Base-by-base conservation (phyloP, 2,888 invertebrate species). In the Clepsis dumicolana region DNA sequence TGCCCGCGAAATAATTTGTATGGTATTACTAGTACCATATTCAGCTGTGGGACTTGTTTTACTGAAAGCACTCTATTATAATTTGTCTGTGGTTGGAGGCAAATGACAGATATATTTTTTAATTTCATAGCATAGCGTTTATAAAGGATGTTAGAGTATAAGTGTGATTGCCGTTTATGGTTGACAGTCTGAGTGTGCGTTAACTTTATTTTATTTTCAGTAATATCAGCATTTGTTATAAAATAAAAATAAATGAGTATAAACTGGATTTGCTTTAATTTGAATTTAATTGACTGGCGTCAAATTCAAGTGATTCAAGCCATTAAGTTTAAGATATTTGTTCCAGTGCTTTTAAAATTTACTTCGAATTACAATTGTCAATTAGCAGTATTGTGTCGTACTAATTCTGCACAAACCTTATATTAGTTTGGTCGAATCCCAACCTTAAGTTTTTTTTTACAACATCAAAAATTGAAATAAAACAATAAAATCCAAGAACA, bases 401-500 rank as follows among this genome's bases (percentile, higher is more conserved):
- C 18, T 44, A 16, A 18, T 44, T 8, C 44, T 44, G 8, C 44
- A 7, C 44, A 44, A 44, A 44, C 18, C 44, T 44, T 44, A 44
- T 8, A 44, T 18, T 44, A 44, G 18, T 18, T 44, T 44, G 44
- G 44, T 44, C 44, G 44, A 44, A 44, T 8, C 4, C 5, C 44
- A 44, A 44, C 44, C 44, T 18, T 44, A 12, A 41, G 10, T 44
- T 18, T 48, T 35, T 35, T n/a, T 41, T 21, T 4, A 48, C 48
- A 48, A 48, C 48, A 48, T 21, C 48, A 48, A 48, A 48, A 21
- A 48, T 48, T 48, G 21, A 48, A 48, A 48, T 21, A 12, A 48
- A 48, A 48, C 4, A 48, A 48, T 21, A 12, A 48, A 48, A 10
- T 21, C 10, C 48, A 16, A 41, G n/a, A n/a, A 41, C 41, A 16